Conservation (phyloP, 2,888 invertebrate genomes). For the Drosophila multiciliata region DNA sequence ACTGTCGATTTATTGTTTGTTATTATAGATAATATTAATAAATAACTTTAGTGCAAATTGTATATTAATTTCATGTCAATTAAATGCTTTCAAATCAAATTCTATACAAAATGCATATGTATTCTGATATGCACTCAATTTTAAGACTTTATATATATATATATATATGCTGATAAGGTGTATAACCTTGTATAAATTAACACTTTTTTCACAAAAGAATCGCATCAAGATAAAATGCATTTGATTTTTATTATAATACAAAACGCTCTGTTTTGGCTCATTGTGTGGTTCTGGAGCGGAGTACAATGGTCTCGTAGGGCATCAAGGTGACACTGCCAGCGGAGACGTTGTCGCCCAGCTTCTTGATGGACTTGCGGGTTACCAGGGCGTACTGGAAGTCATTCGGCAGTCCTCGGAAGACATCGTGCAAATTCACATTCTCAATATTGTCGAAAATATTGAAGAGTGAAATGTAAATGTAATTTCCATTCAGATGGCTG, state of each 20-base stretch:
- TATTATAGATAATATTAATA: neutral
- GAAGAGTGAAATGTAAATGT: conserved; percentile 85
- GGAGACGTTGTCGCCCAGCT: conserved; percentile 70
- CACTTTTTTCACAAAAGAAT: neutral
- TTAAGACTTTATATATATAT: neutral
- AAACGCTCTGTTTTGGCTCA: conserved; percentile 9
- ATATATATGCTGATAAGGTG: neutral
- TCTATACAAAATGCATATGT: neutral
- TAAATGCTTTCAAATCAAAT: neutral
- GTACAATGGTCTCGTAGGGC: conserved; percentile 77
- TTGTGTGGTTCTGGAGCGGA: conserved; percentile 62
- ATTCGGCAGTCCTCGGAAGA: conserved; percentile 62
- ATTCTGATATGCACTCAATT: neutral
- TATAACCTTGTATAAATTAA: neutral
- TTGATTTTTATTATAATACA: conserved; percentile 5
- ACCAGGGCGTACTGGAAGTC: conserved; percentile 78
- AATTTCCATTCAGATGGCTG: conserved; percentile 67
- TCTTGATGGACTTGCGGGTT: conserved; percentile 74
- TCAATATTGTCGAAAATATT: conserved; percentile 85
- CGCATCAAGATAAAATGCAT: neutral
- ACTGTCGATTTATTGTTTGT: neutral
- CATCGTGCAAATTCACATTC: conserved; percentile 82
- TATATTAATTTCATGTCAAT: neutral
- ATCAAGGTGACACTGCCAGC: conserved; percentile 67
- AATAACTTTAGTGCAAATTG: neutral